These are phyloP conservation scores for Euura lappo DNA, from an alignment of 1,140 invertebrate species.

Conservation along the genomic window DNA sequence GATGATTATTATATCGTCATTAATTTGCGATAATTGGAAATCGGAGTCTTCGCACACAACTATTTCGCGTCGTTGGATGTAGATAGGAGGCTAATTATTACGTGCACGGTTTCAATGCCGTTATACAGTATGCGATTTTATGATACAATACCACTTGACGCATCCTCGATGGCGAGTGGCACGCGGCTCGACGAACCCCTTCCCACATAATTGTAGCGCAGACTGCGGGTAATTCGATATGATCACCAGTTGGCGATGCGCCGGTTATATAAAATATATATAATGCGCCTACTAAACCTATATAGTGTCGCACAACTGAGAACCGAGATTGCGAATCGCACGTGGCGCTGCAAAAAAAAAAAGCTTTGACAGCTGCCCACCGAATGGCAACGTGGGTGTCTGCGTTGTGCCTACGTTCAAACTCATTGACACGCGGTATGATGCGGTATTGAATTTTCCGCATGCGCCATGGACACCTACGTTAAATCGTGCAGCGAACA, in stretches of 20 bases:
- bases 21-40: too few relatives aligned
- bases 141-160: not conserved
- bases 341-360: not conserved
- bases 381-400: conserved; percentile 3
- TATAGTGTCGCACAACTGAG: not conserved
- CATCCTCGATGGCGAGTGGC: not conserved
- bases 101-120: not conserved
- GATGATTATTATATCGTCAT: too few relatives aligned
- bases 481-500: too few relatives aligned
- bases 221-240: not conserved
- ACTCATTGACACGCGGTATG: too few relatives aligned
- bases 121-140: not conserved
- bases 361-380: conserved; percentile 1
- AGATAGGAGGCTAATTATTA: too few relatives aligned
- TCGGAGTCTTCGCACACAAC: too few relatives aligned
- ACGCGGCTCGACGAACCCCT: not conserved
- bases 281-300: not conserved
- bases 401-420: not conserved
- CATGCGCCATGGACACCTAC: too few relatives aligned
- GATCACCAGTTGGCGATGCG: not conserved
- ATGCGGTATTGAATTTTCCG: too few relatives aligned
- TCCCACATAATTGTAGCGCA: not conserved
- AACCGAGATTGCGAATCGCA: not conserved
- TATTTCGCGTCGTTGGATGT: too few relatives aligned
- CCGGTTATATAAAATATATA: not conserved